Base-by-base conservation (phyloP, 2,797 vertebrate genomes). In the Sciurus carolinensis region DNA sequence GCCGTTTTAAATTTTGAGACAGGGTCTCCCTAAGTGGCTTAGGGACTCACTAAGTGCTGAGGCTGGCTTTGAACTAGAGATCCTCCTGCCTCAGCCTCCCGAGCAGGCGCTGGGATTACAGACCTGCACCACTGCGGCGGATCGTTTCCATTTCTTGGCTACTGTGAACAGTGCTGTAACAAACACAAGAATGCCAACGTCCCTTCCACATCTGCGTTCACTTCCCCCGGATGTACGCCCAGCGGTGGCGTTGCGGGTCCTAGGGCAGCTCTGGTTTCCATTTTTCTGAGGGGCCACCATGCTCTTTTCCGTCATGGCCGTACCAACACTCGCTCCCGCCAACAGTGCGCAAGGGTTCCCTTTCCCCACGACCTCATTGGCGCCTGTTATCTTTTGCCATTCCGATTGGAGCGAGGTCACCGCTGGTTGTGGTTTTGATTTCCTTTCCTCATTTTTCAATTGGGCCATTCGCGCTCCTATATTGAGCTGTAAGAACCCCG, bases 371-470 rank as follows among this genome's bases (percentile, higher is more conserved):
- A 47, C 33, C 76, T 54, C 33, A 17, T 13, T 7, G 33, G 14
- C 18, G 7, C 66, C 15, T 67, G 33, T n/a, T 67, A n/a, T n/a
- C 80, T 76, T 36, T 57, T 4, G 59, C 42, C 77, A 1, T 22
- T 22, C 71, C 26, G 67, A 22, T 10, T 30, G 14, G n/a, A 64
- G 5, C 2, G 26, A 80, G 52, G 62, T 3, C 9, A 36, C 20
- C 18, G 3, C 28, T n/a, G 20, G 0, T 28, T 5, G 0, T 72
- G 54, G 1, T 81, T 42, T 24, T 62, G 22, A 36, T 73, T n/a
- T 54, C 67, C 36, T 95, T 50, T 47, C 24, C 42, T 77, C 8
- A 44, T 85, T 95, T 84, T 92, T 80, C 44, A 94, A 69, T 52
- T 64, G 42, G 52, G 20, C 39, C 66, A 12, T 93, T 77, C 72